Conservation (phyloP, 2,113 vertebrate genomes). For the Leucopsar rothschildi region DNA sequence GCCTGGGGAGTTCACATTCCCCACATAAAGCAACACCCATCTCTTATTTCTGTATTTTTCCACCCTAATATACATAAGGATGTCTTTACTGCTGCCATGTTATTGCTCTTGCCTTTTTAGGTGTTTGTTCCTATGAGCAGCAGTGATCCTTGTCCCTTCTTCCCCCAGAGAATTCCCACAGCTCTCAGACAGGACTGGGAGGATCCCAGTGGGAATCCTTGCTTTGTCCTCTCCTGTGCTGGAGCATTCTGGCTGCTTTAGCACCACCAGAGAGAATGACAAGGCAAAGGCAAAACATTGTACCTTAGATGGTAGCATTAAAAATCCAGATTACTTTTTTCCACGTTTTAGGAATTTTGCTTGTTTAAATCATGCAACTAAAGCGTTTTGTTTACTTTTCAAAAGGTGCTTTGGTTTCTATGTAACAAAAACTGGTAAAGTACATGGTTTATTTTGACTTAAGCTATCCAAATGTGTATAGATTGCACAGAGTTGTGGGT, state of each 20-base stretch:
- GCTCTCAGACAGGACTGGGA: neutral
- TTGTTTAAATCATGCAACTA: neutral
- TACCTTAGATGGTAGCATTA: neutral
- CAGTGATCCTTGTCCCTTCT: neutral
- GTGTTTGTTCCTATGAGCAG: neutral
- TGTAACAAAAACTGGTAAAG: neutral
- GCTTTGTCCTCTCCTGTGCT: neutral
- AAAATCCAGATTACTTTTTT: neutral
- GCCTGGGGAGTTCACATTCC: neutral
- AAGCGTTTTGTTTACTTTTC: neutral
- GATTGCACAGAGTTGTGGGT: neutral
- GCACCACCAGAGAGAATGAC: neutral
- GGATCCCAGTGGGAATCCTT: neutral
- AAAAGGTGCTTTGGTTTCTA: neutral
- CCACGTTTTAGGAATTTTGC: neutral
- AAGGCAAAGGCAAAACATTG: neutral
- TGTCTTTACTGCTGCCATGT: neutral
- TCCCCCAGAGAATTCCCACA: neutral
- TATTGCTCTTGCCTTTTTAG: neutral
- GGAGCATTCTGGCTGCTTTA: neutral
- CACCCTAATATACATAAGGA: neutral
- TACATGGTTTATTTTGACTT: neutral
- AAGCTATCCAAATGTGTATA: neutral
- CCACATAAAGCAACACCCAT: neutral
- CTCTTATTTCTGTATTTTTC: neutral